These are phyloP conservation scores for Drosophila mimetica DNA, from an alignment of 2,888 invertebrate genomes.

Conservation along the genomic window DNA sequence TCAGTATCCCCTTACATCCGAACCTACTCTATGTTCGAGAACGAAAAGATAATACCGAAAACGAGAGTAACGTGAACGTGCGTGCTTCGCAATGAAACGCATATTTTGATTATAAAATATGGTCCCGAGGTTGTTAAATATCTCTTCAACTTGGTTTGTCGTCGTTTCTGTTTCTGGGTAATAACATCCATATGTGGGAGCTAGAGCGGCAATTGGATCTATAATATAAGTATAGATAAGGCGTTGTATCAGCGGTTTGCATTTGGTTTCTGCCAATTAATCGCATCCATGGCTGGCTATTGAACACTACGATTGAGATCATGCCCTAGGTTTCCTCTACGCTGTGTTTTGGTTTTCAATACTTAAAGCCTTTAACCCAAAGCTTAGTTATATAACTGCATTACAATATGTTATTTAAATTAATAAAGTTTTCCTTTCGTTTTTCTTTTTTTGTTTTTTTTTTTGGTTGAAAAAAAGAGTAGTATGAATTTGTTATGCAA, in stretches of 20 bases:
- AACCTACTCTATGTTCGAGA: conserved; percentile 20
- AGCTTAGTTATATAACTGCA: conserved; percentile 54
- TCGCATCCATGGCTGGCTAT: conserved; percentile 37
- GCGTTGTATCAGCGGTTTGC: conserved; percentile 58
- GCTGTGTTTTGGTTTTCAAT: conserved; percentile 13
- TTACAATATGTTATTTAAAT: conserved; percentile 68
- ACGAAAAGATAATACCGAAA: conserved; percentile 50
- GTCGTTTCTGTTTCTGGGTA: conserved; percentile 37
- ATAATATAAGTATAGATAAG: conserved; percentile 53
- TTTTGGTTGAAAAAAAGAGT: conserved; percentile 74
- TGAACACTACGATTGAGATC: conserved; percentile 46
- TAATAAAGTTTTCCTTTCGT: conserved; percentile 50
- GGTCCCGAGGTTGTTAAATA: conserved; percentile 82
- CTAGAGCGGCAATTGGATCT: conserved; percentile 61
- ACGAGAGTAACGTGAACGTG: conserved; percentile 41
- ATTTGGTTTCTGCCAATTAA: conserved; percentile 31
- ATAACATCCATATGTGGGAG: conserved; percentile 45
- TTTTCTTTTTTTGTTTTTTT: conserved; percentile 26
- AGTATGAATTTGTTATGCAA: conserved; percentile 85
- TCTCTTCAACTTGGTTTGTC: conserved; percentile 37
- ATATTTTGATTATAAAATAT: conserved; percentile 84
- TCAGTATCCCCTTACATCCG: conserved; percentile 27
- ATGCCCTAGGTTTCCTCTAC: conserved; percentile 27
- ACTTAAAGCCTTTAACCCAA: conserved; percentile 56
- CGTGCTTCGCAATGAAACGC: conserved; percentile 81